Base-by-base conservation (phyloP, 53 echinoderm and acorn worm species). In the Temnopleurus reevesii region DNA sequence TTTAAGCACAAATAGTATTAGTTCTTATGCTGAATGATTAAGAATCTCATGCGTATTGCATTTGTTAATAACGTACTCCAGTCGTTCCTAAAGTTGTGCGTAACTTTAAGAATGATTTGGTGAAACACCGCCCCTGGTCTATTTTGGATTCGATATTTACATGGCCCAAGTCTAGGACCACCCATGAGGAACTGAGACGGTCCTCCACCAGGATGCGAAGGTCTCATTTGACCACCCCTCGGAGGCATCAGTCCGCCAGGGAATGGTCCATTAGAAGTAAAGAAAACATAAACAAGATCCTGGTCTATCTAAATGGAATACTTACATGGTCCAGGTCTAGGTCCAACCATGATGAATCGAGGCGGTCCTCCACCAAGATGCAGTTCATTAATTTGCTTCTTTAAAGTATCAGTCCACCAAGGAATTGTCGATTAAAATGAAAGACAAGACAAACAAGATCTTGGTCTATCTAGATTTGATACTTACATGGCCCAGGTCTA, bases 161-260 rank as follows among this genome's bases (percentile, higher is more conserved):
- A 90, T 81, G 89, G 91, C 65, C 90, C 53, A 59, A 91, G 95
- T 81, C 90, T 71, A 26, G 94, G 95, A 63, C 86, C 79, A 88
- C 94, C 92, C 83, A 93, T 90, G 83, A 95, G 89, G 46, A 89
- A 91, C 35, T 91, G 91, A 19, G 95, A 93, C 18, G 93, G 93
- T 55, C 71, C 89, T 61, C 90, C n/a, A n/a, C n/a, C 84, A 23
- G 49, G 77, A 77, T 44, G 93, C 36, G 81, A 86, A 8, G 93
- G 90, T 79, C 91, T 63, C 92, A 86, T 90, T 76, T 86, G 86
- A 81, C 92, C 89, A 18, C 65, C 89, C 28, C 91, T 59, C 4
- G 94, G 94, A 12, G 90, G 90, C 92, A 92, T 92, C 8, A 90
- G 92, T 12, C 94, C 90, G 21, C 90, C 45, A n/a, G 88, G 88